A percentile compares a stretch with the other conserved stretches of the same genome.
Conservation (phyloP, 2,113 vertebrate species). For the Amphiprion ocellaris region DNA sequence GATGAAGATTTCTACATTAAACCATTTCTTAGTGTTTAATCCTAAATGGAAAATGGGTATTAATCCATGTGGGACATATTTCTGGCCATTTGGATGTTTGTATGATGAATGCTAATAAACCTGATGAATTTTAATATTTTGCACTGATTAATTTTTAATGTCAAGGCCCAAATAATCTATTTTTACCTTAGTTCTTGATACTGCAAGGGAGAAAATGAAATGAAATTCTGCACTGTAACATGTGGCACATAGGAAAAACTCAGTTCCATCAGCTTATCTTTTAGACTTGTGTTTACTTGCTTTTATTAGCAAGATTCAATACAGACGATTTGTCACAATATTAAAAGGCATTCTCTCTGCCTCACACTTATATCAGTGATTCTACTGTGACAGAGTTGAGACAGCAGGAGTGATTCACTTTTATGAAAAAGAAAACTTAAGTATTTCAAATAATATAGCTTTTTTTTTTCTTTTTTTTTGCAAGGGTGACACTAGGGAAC, state of each 20-base stretch:
- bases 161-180: neutral
- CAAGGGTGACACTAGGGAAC: no score
- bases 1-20: conserved; percentile 39
- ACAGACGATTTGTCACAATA: neutral
- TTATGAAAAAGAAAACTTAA: neutral
- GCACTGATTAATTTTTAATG: neutral
- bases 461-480: no score
- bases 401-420: neutral
- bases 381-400: neutral
- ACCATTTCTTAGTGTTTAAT: conserved; percentile 28
- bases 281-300: neutral
- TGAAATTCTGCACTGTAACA: neutral
- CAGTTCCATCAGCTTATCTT: neutral
- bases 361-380: neutral
- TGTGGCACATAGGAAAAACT: neutral
- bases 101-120: conserved; percentile 28
- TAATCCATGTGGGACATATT: conserved; percentile 24
- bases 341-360: neutral
- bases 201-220: neutral
- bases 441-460: neutral
- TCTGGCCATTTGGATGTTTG: conserved; percentile 22
- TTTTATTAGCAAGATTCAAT: conserved; percentile 14
- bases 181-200: neutral
- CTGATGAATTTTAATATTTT: conserved; percentile 20
- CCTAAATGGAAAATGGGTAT: conserved; percentile 31